Evolutionary conservation across 2,113 vertebrate genomes (phyloP).

Genomic region (Corydoras maculifer): DNA sequence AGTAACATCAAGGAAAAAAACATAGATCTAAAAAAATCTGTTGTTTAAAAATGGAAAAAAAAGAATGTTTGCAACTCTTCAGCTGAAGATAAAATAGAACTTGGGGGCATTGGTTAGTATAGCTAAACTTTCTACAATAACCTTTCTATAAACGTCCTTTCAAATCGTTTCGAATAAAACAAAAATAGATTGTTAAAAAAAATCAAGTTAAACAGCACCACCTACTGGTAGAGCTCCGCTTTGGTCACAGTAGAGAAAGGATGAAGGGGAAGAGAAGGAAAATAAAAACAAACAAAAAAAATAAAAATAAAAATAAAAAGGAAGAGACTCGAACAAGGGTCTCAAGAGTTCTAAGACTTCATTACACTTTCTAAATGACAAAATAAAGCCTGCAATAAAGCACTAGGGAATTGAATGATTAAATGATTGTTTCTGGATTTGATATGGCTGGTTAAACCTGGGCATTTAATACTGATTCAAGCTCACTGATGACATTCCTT

Average conservation of each 20-base stretch:
- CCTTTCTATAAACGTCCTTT: constrained; percentile 25
- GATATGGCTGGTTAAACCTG: constrained; percentile 8
- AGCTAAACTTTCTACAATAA: constrained; percentile 41
- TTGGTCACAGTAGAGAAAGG: constrained; percentile 64
- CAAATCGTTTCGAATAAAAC: too few species aligned
- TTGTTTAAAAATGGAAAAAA: too few species aligned
- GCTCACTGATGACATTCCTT: constrained; percentile 23
- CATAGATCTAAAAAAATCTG: too few species aligned
- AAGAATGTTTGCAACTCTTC: constrained; percentile 13
- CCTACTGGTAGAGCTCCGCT: constrained; percentile 67
- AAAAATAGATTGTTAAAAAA: constrained; percentile 33
- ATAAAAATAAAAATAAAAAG: too few species aligned
- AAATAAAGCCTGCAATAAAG: constrained; percentile 20
- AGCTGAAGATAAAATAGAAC: constrained; percentile 47
- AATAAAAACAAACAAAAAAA: too few species aligned
- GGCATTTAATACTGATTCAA: constrained; percentile 1
- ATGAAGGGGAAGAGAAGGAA: not conserved
- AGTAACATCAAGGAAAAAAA: constrained; percentile 32
- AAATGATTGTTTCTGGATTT: constrained; percentile 6
- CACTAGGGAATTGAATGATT: not conserved
- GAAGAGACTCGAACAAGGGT: not conserved
- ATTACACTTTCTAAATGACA: constrained; percentile 7
- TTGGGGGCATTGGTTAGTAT: constrained; percentile 37
- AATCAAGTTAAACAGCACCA: constrained; percentile 64
- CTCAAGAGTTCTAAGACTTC: constrained; percentile 22